A percentile compares a stretch with the other conserved stretches of the same genome.
Conservation (phyloP, 2,113 vertebrate species). For the Galemys pyrenaicus region DNA sequence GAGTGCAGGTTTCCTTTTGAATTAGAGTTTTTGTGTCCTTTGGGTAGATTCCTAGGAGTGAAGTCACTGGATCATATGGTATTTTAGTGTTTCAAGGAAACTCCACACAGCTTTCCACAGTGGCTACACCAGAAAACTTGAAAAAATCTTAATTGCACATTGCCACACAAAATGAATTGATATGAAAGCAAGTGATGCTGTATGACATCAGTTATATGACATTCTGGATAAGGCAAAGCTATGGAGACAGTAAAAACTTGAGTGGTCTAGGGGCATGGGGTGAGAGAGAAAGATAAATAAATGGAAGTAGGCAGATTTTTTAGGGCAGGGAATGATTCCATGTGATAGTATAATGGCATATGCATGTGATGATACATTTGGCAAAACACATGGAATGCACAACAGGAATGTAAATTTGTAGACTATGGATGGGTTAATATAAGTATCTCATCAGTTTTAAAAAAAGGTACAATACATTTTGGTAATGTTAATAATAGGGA, state of each 20-base stretch:
- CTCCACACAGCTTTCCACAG: no score
- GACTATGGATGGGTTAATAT: background rate
- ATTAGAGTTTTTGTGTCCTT: background rate
- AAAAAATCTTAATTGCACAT: no score
- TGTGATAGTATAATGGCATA: no score
- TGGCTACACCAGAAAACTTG: no score
- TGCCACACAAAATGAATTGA: no score
- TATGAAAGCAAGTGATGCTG: no score
- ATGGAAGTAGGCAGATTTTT: background rate
- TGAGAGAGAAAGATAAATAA: background rate
- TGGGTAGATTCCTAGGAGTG: background rate
- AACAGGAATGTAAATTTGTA: background rate
- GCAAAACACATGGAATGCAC: background rate
- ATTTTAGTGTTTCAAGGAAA: no score
- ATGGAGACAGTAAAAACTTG: no score
- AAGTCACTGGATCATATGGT: background rate
- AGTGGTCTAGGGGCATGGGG: background rate
- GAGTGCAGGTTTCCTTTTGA: fast-evolving
- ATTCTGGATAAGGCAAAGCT: no score
- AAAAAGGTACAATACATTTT: background rate
- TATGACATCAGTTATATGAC: no score
- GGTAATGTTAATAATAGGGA: background rate
- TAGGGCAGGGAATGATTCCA: background rate
- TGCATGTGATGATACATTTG: background rate
- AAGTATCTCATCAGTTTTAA: background rate